Evolutionary conservation across 2,797 vertebrate genomes (phyloP).

Genomic region (Clarias platycephalus): DNA sequence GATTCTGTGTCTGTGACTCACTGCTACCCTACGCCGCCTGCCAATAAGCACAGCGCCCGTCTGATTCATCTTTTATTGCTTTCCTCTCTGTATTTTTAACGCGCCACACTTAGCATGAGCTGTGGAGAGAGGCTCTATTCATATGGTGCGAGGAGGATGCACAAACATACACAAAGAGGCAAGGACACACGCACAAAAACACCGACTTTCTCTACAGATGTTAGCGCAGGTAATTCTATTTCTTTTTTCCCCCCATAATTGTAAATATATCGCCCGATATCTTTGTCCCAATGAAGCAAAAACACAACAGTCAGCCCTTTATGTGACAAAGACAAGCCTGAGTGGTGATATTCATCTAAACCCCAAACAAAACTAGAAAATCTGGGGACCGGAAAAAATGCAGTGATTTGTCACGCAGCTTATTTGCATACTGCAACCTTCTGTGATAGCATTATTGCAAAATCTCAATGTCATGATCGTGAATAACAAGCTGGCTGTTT

Average conservation of each 20-base stretch:
- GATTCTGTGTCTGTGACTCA: slow-evolving; percentile 57
- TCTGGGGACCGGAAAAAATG: neutral
- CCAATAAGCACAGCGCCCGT: slow-evolving; percentile 52
- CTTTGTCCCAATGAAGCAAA: neutral
- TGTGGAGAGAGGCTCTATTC: slow-evolving; percentile 28
- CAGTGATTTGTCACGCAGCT: neutral
- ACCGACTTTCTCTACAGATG: neutral
- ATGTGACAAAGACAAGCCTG: neutral
- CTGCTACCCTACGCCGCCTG: slow-evolving; percentile 53
- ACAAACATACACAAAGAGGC: slow-evolving; percentile 1
- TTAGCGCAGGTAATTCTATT: neutral
- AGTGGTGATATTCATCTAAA: neutral
- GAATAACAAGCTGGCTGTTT: neutral
- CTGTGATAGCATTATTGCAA: neutral
- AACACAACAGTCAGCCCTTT: neutral
- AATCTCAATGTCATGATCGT: neutral
- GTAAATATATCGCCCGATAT: neutral
- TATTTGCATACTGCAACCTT: neutral
- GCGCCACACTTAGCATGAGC: slow-evolving; percentile 42
- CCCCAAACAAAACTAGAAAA: too few relatives aligned
- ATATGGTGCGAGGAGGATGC: neutral
- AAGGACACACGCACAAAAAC: neutral
- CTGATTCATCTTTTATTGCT: slow-evolving; percentile 61
- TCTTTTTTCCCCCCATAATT: neutral
- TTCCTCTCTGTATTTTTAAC: slow-evolving; percentile 57